Evolutionary conservation across 1,140 invertebrate genomes (phyloP).

Genomic region (Trichogramma pretiosum): DNA sequence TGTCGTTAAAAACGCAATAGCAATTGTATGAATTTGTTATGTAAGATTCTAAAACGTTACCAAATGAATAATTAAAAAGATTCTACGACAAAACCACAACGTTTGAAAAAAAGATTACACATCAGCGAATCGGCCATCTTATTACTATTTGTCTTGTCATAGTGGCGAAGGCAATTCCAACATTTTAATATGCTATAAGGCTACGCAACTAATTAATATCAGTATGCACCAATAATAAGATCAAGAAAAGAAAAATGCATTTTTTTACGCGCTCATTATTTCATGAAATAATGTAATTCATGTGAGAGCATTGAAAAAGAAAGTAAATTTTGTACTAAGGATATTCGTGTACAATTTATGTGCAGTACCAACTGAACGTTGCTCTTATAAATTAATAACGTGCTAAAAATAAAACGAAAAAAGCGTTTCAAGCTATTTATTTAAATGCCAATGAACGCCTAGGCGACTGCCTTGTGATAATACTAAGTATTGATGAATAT

Average conservation of each 20-base stretch:
- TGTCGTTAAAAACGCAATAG: too few species aligned
- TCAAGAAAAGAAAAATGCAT: background rate
- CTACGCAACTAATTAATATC: background rate
- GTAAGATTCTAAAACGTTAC: constrained; percentile 8
- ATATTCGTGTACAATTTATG: constrained; percentile 12
- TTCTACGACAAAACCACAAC: background rate
- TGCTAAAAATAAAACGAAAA: too few species aligned
- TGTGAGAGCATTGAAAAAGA: too few species aligned
- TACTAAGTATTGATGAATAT: constrained; percentile 12
- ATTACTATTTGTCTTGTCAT: background rate
- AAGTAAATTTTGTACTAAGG: constrained; percentile 12
- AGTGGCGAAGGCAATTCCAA: background rate
- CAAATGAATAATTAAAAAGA: background rate
- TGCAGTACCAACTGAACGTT: too few species aligned
- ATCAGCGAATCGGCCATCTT: background rate
- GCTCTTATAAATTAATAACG: too few species aligned
- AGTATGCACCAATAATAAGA: background rate
- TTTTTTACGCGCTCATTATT: too few species aligned
- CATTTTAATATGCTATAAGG: background rate
- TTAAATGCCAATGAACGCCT: constrained; percentile 10
- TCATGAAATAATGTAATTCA: too few species aligned
- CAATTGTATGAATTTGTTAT: constrained; percentile 1
- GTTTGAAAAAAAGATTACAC: background rate
- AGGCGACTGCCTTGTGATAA: constrained; percentile 14
- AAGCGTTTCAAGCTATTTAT: too few species aligned